These are phyloP conservation scores for Plecotus auritus DNA, from an alignment of 2,113 vertebrate species.

Conservation along the genomic window DNA sequence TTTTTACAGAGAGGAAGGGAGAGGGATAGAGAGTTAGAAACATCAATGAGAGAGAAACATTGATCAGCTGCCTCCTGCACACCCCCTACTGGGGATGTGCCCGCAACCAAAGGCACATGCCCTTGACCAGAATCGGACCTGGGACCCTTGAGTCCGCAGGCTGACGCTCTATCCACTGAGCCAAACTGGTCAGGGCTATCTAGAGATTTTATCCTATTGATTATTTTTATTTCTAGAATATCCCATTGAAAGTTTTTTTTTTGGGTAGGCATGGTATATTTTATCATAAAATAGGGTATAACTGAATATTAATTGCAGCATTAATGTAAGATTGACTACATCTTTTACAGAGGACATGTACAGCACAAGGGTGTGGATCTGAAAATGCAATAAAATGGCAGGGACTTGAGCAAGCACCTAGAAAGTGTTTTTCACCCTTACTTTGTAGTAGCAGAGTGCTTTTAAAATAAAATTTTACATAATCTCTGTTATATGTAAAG, in stretches of 20 bases:
- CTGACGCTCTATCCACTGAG: too few species aligned
- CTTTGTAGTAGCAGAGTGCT: background rate
- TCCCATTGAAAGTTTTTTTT: background rate
- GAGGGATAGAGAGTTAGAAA: too few species aligned
- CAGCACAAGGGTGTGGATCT: background rate
- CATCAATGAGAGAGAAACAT: too few species aligned
- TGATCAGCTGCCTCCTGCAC: too few species aligned
- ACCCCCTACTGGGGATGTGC: too few species aligned
- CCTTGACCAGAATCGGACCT: too few species aligned
- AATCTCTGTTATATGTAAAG: background rate
- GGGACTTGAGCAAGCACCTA: background rate
- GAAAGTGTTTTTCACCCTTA: background rate
- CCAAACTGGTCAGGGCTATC: too few species aligned
- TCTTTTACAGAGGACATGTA: background rate
- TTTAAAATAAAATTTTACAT: background rate
- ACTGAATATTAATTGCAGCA: background rate
- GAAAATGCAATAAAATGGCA: background rate
- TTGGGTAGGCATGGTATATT: background rate
- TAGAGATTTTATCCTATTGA: background rate
- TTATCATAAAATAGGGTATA: background rate
- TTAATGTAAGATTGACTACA: background rate
- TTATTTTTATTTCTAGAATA: background rate
- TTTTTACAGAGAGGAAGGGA: too few species aligned
- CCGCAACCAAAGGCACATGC: too few species aligned
- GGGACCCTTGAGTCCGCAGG: too few species aligned